Percentiles rank a stretch among this genome's conserved stretches.
These are phyloP conservation scores for Chaetophractus vellerosus DNA, from an alignment of 2,797 vertebrate genomes.

Conservation along the genomic window DNA sequence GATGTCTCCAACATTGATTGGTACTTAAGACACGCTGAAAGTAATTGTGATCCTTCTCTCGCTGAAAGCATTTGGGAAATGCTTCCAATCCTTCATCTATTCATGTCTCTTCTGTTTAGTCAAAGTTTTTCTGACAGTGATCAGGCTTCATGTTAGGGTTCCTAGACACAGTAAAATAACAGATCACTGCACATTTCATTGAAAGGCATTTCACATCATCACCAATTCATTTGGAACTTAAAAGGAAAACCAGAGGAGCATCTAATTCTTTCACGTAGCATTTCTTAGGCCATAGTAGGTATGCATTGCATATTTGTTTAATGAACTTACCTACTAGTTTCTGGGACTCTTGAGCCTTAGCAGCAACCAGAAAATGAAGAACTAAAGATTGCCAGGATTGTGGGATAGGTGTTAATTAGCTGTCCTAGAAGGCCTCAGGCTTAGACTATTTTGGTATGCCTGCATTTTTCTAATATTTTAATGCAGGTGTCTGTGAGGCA, in stretches of 20 bases:
- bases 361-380: conserved; percentile 61
- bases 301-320: background rate
- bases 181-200: too few species aligned
- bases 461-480: conserved; percentile 61
- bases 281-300: too few species aligned
- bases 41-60: too few species aligned
- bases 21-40: too few species aligned
- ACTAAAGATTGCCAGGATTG: conserved; percentile 62
- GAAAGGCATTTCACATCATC: too few species aligned
- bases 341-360: background rate
- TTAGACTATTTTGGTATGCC: conserved; percentile 53
- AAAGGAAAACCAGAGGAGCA: too few species aligned
- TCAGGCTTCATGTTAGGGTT: too few species aligned
- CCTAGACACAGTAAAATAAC: too few species aligned
- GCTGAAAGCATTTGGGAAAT: background rate
- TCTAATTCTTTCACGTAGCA: too few species aligned
- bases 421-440: conserved; percentile 31
- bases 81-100: background rate
- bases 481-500: conserved; percentile 23
- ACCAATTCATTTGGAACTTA: too few species aligned
- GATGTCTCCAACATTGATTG: background rate
- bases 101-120: background rate
- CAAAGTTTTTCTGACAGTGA: too few species aligned
- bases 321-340: background rate
- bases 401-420: conserved; percentile 66